Evolutionary conservation across 2,797 vertebrate species (phyloP).

Genomic region (Sebastes vulpes): DNA sequence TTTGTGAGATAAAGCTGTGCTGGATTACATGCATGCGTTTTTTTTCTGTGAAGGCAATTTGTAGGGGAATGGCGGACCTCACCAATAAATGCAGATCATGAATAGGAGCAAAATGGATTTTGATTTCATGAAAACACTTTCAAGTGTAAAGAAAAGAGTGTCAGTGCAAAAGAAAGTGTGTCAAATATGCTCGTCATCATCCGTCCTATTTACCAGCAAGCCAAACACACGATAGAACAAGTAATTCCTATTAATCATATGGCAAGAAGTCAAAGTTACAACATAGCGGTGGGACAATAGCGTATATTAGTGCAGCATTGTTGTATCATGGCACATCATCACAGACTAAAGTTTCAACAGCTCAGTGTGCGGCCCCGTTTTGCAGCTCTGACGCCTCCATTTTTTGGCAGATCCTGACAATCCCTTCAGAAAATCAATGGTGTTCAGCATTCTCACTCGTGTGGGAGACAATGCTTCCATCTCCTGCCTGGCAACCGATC

Average conservation of each 20-base stretch:
- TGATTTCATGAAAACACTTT: background rate
- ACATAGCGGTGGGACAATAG: background rate
- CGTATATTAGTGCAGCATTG: background rate
- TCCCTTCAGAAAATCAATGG: conserved; percentile 88
- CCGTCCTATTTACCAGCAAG: background rate
- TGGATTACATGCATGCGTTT: background rate
- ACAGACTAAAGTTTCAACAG: conserved; percentile 14
- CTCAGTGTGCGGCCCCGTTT: conserved; percentile 1
- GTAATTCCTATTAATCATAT: background rate
- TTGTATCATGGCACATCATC: background rate
- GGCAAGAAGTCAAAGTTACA: background rate
- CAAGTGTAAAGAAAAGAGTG: background rate
- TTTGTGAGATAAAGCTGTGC: background rate
- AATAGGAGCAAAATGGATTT: background rate
- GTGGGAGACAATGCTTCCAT: conserved; percentile 87
- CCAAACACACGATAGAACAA: background rate
- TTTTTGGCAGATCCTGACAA: conserved; percentile 88
- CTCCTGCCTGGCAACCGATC: conserved; percentile 92
- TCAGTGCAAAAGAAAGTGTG: background rate
- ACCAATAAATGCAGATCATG: background rate
- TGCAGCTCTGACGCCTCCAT: conserved; percentile 47
- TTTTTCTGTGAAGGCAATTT: background rate
- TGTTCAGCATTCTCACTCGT: conserved; percentile 82
- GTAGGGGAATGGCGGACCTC: background rate
- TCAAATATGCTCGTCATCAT: background rate